These are phyloP conservation scores for Acarapis woodi DNA, from an alignment of 1,140 invertebrate genomes.

Conservation along the genomic window DNA sequence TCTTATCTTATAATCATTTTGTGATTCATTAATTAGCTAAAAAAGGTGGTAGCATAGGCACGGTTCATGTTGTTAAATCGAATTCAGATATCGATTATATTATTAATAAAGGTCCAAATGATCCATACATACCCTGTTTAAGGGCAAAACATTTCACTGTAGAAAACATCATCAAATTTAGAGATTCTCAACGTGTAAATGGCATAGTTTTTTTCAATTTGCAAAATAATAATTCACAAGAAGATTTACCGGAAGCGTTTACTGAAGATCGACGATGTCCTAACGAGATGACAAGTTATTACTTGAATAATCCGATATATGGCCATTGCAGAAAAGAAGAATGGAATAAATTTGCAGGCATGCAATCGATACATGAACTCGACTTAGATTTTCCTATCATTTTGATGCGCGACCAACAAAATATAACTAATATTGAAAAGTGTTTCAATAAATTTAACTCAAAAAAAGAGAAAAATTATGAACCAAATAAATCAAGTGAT, in stretches of 20 bases:
- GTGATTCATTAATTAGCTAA: constrained; percentile 20
- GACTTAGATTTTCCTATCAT: constrained; percentile 31
- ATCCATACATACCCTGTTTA: constrained; percentile 21
- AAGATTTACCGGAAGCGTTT: constrained; percentile 17
- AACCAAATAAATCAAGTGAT: no score
- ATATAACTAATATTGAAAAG: constrained; percentile 10
- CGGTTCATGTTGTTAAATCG: constrained; percentile 34
- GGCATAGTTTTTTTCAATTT: constrained; percentile 27
- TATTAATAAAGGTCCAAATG: constrained; percentile 25
- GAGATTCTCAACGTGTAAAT: constrained; percentile 12
- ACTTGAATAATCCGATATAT: constrained; percentile 9
- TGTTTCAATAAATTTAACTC: constrained; percentile 26
- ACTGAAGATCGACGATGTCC: constrained; percentile 55
- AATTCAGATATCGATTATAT: constrained; percentile 36
- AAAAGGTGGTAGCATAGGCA: constrained; percentile 43
- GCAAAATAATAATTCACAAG: no score
- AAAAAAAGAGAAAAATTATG: constrained; percentile 28
- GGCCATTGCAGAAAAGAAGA: constrained; percentile 11
- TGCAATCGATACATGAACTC: constrained; percentile 18
- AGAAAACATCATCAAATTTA: constrained; percentile 23
- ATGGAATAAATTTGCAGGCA: constrained; percentile 36
- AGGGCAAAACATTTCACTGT: constrained; percentile 14
- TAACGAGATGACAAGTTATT: constrained; percentile 34
- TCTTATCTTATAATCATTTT: constrained; percentile 6
- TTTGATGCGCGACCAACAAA: constrained; percentile 17